These are phyloP conservation scores for Lophotis ruficrista DNA, from an alignment of 2,113 vertebrate species.

Conservation along the genomic window DNA sequence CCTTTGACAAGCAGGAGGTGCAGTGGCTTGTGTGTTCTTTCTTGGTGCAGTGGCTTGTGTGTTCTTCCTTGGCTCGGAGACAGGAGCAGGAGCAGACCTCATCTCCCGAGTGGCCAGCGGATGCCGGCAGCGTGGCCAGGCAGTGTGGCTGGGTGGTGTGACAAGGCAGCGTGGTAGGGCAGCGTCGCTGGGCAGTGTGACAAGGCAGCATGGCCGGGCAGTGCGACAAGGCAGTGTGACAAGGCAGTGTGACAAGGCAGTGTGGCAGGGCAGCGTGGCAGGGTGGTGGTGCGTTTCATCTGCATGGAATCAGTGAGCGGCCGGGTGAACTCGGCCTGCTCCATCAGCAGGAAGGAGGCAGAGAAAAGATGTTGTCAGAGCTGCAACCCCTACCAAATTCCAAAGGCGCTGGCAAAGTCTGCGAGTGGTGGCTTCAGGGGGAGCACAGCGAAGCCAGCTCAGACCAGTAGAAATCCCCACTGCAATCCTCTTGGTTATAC, in stretches of 20 bases:
- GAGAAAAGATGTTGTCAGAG: background rate
- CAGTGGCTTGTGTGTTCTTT: background rate
- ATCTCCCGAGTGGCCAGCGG: rapidly evolving
- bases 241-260: background rate
- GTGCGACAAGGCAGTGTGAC: rapidly evolving
- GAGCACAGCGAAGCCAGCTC: background rate
- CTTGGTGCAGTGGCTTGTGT: rapidly evolving
- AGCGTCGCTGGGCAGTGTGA: rapidly evolving
- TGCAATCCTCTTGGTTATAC: no score
- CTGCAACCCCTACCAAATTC: background rate
- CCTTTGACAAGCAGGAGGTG: background rate
- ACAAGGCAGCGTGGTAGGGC: background rate
- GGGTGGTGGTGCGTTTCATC: background rate
- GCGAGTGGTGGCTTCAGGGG: background rate
- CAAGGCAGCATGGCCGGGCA: background rate
- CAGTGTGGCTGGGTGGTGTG: background rate
- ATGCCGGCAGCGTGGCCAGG: background rate
- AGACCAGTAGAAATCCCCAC: background rate
- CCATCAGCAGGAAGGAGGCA: background rate
- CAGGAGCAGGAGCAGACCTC: background rate
- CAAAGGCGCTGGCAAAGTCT: background rate
- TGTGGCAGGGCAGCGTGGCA: background rate
- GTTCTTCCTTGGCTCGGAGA: background rate
- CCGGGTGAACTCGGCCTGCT: background rate
- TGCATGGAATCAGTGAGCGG: background rate